A percentile compares a stretch with the other conserved stretches of the same genome.
phyloP scores from a whole-genome alignment of 2,113 vertebrate genomes.

The Bos taurus region ARS-UCD2.0 NC_037344.1:18962501-18963000 shows the following conservation, averaged over 20 bases:
- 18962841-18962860: not conserved
- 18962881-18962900: not conserved
- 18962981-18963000: not conserved
- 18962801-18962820: not conserved
- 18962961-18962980: not conserved
- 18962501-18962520: not conserved
- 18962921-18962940: not conserved
- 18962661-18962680: not conserved
- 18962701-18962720: not conserved
- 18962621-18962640: not conserved
- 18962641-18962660: not conserved
- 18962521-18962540: not conserved
- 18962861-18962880: not conserved
- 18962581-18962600: not conserved
- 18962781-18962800: not conserved
- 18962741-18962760: conserved; percentile 33
- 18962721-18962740: conserved; percentile 39
- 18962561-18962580: not conserved
- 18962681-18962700: not conserved
- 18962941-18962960: not conserved
- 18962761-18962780: not conserved
- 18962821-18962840: not conserved
- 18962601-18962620: not conserved
- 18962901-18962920: not conserved
- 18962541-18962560: not conserved